A percentile compares a stretch with the other conserved stretches of the same genome.
These are phyloP conservation scores for Malaclemys terrapin DNA, from an alignment of 2,113 vertebrate species.

Conservation along the genomic window DNA sequence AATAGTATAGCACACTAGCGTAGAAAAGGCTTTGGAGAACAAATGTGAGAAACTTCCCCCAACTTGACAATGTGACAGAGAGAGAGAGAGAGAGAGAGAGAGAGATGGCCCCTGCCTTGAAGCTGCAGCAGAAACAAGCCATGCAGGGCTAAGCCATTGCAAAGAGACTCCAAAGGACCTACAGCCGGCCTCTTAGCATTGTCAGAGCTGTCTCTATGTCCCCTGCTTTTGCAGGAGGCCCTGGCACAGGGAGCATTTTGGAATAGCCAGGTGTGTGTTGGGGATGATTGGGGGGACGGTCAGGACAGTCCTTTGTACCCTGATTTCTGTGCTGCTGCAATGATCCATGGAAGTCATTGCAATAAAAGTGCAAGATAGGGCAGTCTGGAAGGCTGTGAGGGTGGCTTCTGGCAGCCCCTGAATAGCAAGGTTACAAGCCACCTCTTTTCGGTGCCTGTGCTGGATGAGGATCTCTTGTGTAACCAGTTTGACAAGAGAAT, in stretches of 20 bases:
- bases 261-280: not conserved
- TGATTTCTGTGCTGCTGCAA: not conserved
- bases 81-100: not conserved
- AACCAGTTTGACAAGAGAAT: not conserved
- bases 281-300: not conserved
- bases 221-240: not conserved
- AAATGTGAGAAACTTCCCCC: not conserved
- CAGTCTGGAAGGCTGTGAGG: not conserved
- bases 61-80: not conserved
- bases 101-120: not conserved
- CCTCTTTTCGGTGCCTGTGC: not conserved
- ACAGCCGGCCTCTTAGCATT: not conserved
- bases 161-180: not conserved
- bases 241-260: not conserved
- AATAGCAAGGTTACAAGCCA: not conserved
- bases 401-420: not conserved
- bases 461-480: not conserved
- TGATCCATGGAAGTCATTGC: not conserved
- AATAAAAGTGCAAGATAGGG: not conserved
- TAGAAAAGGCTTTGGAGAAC: not conserved
- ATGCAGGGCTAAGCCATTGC: not conserved
- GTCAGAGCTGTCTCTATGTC: not conserved
- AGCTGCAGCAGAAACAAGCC: not conserved
- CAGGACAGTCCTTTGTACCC: not conserved
- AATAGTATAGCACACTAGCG: not conserved